Evolutionary conservation across 2,113 vertebrate species (phyloP), one percentile per base, ranked within the genome.

Genomic region (Echinops telfairi): DNA sequence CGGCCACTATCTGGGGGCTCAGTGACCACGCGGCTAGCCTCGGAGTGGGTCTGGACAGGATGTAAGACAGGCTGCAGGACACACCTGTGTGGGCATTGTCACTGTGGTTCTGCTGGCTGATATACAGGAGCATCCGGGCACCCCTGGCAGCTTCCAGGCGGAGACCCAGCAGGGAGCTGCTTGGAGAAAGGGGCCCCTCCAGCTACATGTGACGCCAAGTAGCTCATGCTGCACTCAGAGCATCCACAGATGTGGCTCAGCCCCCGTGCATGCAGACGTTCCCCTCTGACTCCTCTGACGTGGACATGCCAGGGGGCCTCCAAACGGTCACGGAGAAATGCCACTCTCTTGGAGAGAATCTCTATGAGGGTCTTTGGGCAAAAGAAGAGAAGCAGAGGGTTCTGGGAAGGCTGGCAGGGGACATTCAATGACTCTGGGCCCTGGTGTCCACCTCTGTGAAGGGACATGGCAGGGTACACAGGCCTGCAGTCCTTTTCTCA

Each of bases 211-310:
- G 64, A 82, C 27, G 23, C 83, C 43, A 40, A 15, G 43, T 6
- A 0, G 57, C 66, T 62, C 31, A 14, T 31, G 36, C 29, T 38
- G 11, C 86, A 73, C n/a, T 10, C 20, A 3, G 71, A 89, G 1
- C 11, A 31, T 3, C 6, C 60, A 12, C 31, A 78, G 60, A 73
- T 10, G 3, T 0, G 5, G 7, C 8, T 25, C n/a, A 6, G 9
- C 15, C 57, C 3, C 40, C 40, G 7, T 40, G 40, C 40, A 40
- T 7, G 7, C 9, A n/a, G 87, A 33, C 2, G 7, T 17, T 38
- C 15, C 64, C 57, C 92, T 19, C 0, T 10, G n/a, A 14, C 19
- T 68, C 68, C 68, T 25, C 76, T 76, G 66, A 43, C 33, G 70
- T 2, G 40, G 80, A 40, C 11, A 11, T 5, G 15, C 6, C 17